Conservation (phyloP, 2,888 invertebrate genomes). For the Choristoneura rosaceana region DNA sequence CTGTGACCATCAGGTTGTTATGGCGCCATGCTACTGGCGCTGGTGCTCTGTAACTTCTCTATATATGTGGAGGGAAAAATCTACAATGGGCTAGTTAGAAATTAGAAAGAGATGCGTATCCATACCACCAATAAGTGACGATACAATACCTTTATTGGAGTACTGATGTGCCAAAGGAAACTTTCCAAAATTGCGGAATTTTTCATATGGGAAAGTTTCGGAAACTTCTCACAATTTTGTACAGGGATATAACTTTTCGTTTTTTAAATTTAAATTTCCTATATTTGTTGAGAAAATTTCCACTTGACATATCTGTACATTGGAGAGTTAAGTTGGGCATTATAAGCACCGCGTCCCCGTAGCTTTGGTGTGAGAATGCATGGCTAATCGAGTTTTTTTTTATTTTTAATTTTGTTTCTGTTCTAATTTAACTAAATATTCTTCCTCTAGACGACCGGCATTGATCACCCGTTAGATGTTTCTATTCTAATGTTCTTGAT, state of each 20-base stretch:
- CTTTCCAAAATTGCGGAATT: too few relatives aligned
- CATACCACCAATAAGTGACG: not conserved
- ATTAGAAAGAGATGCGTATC: not conserved
- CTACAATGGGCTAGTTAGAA: not conserved
- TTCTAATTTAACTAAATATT: slow-evolving; percentile 73
- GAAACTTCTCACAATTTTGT: too few relatives aligned
- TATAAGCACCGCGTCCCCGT: slow-evolving; percentile 42
- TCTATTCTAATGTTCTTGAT: slow-evolving; percentile 65
- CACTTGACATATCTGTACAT: too few relatives aligned
- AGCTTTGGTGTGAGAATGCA: slow-evolving; percentile 72
- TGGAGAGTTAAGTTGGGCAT: slow-evolving; percentile 1
- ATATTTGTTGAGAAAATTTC: too few relatives aligned
- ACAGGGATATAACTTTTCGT: too few relatives aligned
- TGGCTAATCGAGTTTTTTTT: slow-evolving; percentile 64
- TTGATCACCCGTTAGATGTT: slow-evolving; percentile 74
- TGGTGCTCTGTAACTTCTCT: too few relatives aligned
- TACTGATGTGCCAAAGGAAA: too few relatives aligned
- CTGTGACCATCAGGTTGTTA: too few relatives aligned
- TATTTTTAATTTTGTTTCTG: slow-evolving; percentile 53
- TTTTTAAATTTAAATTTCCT: too few relatives aligned
- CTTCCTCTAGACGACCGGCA: slow-evolving; percentile 77
- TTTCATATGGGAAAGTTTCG: too few relatives aligned
- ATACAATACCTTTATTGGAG: not conserved
- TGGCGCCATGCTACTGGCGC: too few relatives aligned
- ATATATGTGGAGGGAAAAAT: too few relatives aligned